Percentiles rank a stretch among this genome's conserved stretches.
Evolutionary conservation across 1,140 invertebrate genomes (phyloP).

Genomic region (Phortica variegata): DNA sequence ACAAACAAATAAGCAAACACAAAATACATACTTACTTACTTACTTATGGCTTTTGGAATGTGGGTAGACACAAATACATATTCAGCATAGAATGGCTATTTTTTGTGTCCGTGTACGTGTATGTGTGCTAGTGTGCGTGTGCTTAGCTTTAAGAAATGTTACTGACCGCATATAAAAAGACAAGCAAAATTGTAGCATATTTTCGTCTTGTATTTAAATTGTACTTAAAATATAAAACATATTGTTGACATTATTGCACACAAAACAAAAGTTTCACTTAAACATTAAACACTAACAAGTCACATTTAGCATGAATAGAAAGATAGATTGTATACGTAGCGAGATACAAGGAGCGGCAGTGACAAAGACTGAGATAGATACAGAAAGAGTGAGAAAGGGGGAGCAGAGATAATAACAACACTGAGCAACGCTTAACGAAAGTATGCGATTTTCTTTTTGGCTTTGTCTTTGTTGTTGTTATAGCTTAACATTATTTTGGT

Average conservation of each 20-base stretch:
- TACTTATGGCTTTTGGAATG: neutral
- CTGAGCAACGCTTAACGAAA: neutral
- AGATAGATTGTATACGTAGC: too few relatives aligned
- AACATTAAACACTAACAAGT: constrained; percentile 44
- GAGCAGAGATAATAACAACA: too few relatives aligned
- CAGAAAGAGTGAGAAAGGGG: too few relatives aligned
- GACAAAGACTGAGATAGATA: neutral
- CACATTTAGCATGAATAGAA: constrained; percentile 33
- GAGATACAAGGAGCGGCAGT: constrained; percentile 15
- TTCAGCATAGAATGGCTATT: neutral
- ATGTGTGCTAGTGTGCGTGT: neutral
- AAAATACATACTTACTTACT: neutral
- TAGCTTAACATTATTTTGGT: constrained; percentile 33
- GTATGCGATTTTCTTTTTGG: neutral
- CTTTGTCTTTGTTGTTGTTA: neutral
- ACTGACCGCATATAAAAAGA: neutral
- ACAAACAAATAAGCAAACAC: neutral
- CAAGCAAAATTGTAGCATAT: neutral
- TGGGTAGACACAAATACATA: too few relatives aligned
- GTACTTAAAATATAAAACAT: constrained; percentile 29
- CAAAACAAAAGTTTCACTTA: constrained; percentile 33
- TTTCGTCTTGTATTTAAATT: constrained; percentile 17
- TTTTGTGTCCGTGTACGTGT: neutral
- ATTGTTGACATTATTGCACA: constrained; percentile 39
- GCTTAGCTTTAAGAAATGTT: neutral